Evolutionary conservation across 2,888 invertebrate species (phyloP), one percentile per base, ranked within the genome.

Genomic region (Morpho achilles): DNA sequence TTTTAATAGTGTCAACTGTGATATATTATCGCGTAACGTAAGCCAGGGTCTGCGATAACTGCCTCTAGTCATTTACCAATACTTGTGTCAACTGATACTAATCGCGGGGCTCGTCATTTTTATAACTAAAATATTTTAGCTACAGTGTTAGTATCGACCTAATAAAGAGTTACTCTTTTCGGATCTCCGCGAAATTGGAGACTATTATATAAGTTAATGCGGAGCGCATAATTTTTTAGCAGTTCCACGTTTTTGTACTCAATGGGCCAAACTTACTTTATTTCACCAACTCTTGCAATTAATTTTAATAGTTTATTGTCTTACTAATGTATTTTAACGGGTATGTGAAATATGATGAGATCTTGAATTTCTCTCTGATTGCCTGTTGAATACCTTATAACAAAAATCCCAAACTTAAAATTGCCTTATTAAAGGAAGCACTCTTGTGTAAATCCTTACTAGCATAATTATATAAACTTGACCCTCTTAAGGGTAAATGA

Each of bases 251-350:
- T 10, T 41, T 16, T 6, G 40, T 41, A 50, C 39, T 50, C 16
- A 41, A 40, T 10, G 40, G 32, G 49, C 32, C n/a, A 49, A 48
- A 48, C 9, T 10, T 50, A 50, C 50, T 44, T 52, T 10, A 53
- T 53, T 45, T 16, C 39, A 45, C 32, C 7, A 39, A 45, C 39
- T 8, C 39, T 32, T 46, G 45, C 46, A 53, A 53, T 41, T 46
- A 46, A 9, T 53, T 46, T 53, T 53, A 45, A 46, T 53, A n/a
- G 46, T 47, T 46, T 40, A 53, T 53, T 46, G 46, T 53, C 46
- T 22, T 46, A 53, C 45, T 53, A 43, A 48, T 52, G 42, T 43
- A 45, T 53, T 53, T 39, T 22, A 16, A 7, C 40, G 7, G 2
- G n/a, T 41, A 9, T 53, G 53, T 53, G 53, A 46, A 53, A 22